phyloP scores from a whole-genome alignment of 2,888 invertebrate species.

The Rosalia funebris region DNA sequence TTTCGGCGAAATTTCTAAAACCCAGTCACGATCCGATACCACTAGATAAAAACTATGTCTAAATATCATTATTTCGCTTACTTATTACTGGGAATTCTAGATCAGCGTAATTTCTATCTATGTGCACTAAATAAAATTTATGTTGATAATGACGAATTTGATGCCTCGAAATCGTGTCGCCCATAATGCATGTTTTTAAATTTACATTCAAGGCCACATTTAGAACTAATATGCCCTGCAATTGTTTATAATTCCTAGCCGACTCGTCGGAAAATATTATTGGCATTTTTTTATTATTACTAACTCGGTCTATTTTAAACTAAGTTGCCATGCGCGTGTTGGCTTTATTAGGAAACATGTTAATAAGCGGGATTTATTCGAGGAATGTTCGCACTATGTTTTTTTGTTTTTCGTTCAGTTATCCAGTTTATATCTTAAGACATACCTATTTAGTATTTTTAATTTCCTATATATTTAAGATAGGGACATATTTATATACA shows the following conservation, averaged over 20 bases:
- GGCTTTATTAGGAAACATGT: neutral
- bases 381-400: too few species aligned
- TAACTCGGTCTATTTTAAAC: conserved; percentile 11
- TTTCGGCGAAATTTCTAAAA: conserved; percentile 57
- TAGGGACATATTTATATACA: too few species aligned
- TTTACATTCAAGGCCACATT: conserved; percentile 27
- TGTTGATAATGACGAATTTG: conserved; percentile 33
- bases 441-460: too few species aligned
- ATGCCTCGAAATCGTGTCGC: conserved; percentile 34
- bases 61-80: conserved; percentile 22
- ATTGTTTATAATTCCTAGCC: conserved; percentile 19
- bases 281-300: conserved; percentile 8
- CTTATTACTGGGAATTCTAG: conserved; percentile 31
- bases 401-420: too few species aligned
- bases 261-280: conserved; percentile 15
- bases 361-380: too few species aligned
- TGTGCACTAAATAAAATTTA: conserved; percentile 26
- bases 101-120: conserved; percentile 35
- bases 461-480: too few species aligned
- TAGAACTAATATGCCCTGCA: conserved; percentile 25
- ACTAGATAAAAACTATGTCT: conserved; percentile 21
- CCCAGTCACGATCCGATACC: conserved; percentile 50
- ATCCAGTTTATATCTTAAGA: too few species aligned
- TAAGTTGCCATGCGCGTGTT: neutral
- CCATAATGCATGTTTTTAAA: conserved; percentile 30